Percentiles rank a stretch among this genome's conserved stretches.
Conservation (phyloP, 2,797 vertebrate species). For the Taeniopygia guttata region DNA sequence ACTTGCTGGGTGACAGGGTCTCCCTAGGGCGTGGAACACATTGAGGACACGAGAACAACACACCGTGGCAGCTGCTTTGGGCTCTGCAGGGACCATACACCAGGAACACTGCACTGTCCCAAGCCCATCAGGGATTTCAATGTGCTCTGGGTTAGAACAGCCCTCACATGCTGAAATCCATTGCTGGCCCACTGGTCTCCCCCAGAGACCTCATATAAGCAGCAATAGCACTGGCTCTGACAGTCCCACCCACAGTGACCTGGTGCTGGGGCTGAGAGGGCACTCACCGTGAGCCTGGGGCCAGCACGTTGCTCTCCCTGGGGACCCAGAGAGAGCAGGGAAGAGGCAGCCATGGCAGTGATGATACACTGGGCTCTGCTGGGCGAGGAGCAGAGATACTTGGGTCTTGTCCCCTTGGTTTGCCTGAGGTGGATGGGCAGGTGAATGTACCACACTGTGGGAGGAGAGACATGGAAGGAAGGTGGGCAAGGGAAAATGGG, state of each 20-base stretch:
- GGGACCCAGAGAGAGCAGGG: not conserved
- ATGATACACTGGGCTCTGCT: not conserved
- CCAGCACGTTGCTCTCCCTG: not conserved
- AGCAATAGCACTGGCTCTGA: not conserved
- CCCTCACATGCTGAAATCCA: not conserved
- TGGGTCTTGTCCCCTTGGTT: not conserved
- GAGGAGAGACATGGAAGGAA: not conserved
- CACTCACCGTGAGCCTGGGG: not conserved
- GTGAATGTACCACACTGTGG: accelerated
- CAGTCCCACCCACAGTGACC: not conserved
- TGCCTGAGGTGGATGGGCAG: not conserved
- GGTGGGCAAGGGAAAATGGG: not conserved
- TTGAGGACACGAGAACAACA: not conserved
- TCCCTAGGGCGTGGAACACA: accelerated
- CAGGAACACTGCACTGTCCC: not conserved
- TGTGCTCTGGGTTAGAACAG: not conserved
- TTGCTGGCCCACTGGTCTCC: not conserved
- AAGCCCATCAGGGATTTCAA: not conserved
- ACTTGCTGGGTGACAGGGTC: not conserved
- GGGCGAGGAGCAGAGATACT: accelerated
- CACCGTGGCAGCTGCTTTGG: not conserved
- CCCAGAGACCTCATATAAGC: not conserved
- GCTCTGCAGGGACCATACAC: not conserved
- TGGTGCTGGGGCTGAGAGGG: not conserved
- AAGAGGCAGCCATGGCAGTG: not conserved